Evolutionary conservation across 1,140 invertebrate genomes (phyloP), one percentile per base, ranked within the genome.

Genomic region (Drosophila orena): DNA sequence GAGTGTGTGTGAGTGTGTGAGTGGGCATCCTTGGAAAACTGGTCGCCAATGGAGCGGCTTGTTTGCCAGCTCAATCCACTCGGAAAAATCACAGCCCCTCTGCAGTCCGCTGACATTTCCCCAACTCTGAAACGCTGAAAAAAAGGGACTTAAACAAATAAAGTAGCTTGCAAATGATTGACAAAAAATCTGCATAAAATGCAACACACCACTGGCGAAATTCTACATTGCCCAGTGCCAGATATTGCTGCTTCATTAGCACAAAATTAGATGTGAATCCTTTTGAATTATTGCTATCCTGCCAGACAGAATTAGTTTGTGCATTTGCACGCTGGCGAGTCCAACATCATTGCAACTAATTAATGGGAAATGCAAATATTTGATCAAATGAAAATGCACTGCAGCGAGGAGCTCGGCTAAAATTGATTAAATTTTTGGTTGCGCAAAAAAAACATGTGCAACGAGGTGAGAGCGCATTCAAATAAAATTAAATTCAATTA

Each of bases 361-460:
- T 85, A 70, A 80, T 81, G 47, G 53, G 56, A 77, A 85, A 85
- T 70, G 81, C 77, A 80, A 85, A 85, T 77, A 81, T 85, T 86
- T 79, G 53, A 69, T 46, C 70, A 65, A 77, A 84, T 73, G 71
- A 55, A 66, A 70, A 74, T 44, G 34, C 53, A 71, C 24, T 34
- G 30, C 40, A 44, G 30, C 37, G 54, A 34, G n/a, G 54, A 34
- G n/a, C 17, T 24, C 7, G 17, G 8, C 50, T 56, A 24, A 46
- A 70, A 69, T 69, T 70, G 42, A 69, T 70, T 70, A 38, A 56
- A 69, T 69, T 65, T 64, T 65, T 15, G 10, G 3, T 27, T 4
- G 35, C 24, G 14, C 14, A 14, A 14, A 38, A 38, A 38, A 12
- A 14, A 38, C 14, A 38, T 14, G 10, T 35, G 50, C 10, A 53